Base-by-base conservation (phyloP, 2,797 vertebrate species). In the Kryptolebias ocellatus region DNA sequence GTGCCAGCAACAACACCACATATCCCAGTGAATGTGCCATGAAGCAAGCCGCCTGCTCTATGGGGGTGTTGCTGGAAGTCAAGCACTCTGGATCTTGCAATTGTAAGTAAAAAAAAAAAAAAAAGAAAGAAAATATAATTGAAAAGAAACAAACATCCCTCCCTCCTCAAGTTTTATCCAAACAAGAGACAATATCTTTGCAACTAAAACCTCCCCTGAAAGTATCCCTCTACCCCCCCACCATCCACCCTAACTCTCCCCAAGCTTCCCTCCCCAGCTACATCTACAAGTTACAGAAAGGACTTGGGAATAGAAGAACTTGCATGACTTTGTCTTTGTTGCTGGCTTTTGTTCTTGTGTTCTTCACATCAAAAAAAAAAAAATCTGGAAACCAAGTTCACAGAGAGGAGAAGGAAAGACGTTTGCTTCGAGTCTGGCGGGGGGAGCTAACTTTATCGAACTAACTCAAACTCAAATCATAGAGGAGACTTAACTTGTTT, bases 41-140 rank as follows among this genome's bases (percentile, higher is more conserved):
- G 97, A 97, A 96, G 92, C 95, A 97, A 72, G 95, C 97, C 53
- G 96, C 97, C 85, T 99, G 98, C 84, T 96, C 96, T 64, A 84
- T 95, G 89, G 96, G 97, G 49, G 91, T 94, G 83, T 93, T 98
- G 87, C 94, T 99, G 91, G 97, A 99, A 90, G 96, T 99, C 83
- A 99, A 99, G 91, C 97, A 99, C 89, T 94, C 95, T 0, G 97
- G 97, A 95, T 98, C 96, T 93, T 99, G 97, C 95, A 99, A 99
- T 95, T 99, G 97, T 99, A 99, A 99, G 97, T 98, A 96, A 92
- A 86, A 51, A 77, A 84, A 83, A 92, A 91, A 90, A 16, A 47
- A 47, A 29, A 39, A 34, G 17, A 39, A 87, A 81, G 34, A 84
- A 90, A 79, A 74, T 68, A 60, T 64, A 44, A 70, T 54, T 71